These are phyloP conservation scores for Chloromyia formosa DNA, from an alignment of 2,888 invertebrate genomes.

Conservation along the genomic window DNA sequence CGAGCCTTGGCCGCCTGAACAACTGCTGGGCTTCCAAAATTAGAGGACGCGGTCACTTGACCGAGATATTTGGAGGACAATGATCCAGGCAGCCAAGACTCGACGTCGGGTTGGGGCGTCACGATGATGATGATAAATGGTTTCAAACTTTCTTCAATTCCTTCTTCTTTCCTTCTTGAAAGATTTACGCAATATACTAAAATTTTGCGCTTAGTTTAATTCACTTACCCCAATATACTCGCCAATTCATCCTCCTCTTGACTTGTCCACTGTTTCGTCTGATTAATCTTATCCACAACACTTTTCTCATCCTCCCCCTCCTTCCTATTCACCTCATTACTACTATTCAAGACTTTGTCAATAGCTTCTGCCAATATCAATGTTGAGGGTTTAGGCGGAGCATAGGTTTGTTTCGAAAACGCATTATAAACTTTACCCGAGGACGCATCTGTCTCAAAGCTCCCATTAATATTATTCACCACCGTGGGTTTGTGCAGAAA, in stretches of 20 bases:
- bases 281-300: constrained; percentile 5
- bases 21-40: too few relatives aligned
- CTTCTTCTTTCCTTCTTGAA: too few relatives aligned
- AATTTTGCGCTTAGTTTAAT: too few relatives aligned
- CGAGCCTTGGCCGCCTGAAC: too few relatives aligned
- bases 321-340: constrained; percentile 28
- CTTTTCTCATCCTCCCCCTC: constrained; percentile 56
- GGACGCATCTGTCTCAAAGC: constrained; percentile 18
- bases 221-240: constrained; percentile 75
- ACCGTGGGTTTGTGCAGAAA: constrained; percentile 51
- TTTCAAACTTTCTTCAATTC: too few relatives aligned
- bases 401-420: constrained; percentile 50
- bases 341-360: constrained; percentile 43
- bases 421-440: constrained; percentile 51
- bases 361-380: constrained; percentile 37
- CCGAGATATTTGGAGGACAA: too few relatives aligned
- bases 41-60: too few relatives aligned
- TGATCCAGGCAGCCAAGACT: too few relatives aligned
- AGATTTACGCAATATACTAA: too few relatives aligned
- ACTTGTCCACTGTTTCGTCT: constrained; percentile 5
- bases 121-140: too few relatives aligned
- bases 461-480: constrained; percentile 44
- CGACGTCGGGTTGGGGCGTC: too few relatives aligned
- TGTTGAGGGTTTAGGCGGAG: constrained; percentile 3
- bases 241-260: constrained; percentile 72